These are phyloP conservation scores for Seriola aureovittata DNA, from an alignment of 2,113 vertebrate species.

Conservation along the genomic window DNA sequence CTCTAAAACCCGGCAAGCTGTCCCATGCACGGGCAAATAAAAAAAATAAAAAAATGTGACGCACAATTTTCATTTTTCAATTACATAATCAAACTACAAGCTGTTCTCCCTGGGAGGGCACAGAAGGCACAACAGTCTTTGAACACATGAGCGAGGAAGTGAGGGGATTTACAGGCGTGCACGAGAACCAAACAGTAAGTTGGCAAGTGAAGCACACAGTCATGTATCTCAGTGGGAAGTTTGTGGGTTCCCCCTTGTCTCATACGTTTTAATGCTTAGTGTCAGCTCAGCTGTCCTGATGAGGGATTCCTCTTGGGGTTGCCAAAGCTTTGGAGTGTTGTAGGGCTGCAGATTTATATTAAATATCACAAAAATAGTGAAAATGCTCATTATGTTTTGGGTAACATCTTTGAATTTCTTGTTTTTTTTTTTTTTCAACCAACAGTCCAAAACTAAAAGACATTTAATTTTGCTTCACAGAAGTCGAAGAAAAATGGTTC, in stretches of 20 bases:
- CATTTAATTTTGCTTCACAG: no score
- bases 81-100: slow-evolving; percentile 73
- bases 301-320: neutral
- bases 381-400: neutral
- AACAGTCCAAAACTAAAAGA: no score
- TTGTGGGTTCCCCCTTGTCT: neutral
- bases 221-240: neutral
- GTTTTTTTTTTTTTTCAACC: no score
- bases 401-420: no score
- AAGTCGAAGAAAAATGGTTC: no score
- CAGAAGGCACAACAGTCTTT: slow-evolving; percentile 55
- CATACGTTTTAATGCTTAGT: neutral
- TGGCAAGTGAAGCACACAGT: slow-evolving; percentile 8
- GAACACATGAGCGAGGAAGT: slow-evolving; percentile 41
- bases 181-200: neutral
- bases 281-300: neutral
- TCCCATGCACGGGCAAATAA: slow-evolving; percentile 22
- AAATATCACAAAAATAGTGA: neutral
- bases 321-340: no score
- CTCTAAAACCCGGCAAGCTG: slow-evolving; percentile 61
- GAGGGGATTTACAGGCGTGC: slow-evolving; percentile 25
- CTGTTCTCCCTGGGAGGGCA: slow-evolving; percentile 62
- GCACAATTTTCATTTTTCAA: slow-evolving; percentile 63
- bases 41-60: slow-evolving; percentile 27
- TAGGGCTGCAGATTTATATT: neutral